Percentiles rank a stretch among this genome's conserved stretches.
These are phyloP conservation scores for Phrynocephalus vlangalii DNA, from an alignment of 2,797 vertebrate species.

Conservation along the genomic window DNA sequence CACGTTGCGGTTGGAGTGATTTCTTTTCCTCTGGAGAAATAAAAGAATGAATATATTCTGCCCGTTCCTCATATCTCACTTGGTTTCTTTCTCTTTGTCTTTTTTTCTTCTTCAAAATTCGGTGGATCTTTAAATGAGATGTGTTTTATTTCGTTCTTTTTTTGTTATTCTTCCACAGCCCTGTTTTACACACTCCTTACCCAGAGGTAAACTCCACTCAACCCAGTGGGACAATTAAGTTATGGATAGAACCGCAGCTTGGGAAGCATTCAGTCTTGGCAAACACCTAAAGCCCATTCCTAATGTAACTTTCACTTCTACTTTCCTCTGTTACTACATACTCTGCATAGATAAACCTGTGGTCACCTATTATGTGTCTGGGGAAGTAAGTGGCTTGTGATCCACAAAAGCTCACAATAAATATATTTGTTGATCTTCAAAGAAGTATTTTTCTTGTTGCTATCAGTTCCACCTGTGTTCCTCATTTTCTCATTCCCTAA, in stretches of 20 bases:
- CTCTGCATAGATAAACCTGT: too few species aligned
- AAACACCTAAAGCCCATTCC: too few species aligned
- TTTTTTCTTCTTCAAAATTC: not conserved
- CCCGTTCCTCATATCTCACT: too few species aligned
- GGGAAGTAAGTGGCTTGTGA: too few species aligned
- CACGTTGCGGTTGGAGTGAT: conserved; percentile 45
- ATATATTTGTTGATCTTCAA: too few species aligned
- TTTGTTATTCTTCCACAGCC: conserved; percentile 26
- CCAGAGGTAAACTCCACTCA: not conserved
- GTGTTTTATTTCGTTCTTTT: not conserved
- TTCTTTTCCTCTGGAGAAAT: conserved; percentile 38
- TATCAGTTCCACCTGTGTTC: not conserved
- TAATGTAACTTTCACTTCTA: too few species aligned
- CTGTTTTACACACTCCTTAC: not conserved
- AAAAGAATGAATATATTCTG: not conserved
- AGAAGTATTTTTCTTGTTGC: too few species aligned
- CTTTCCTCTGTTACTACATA: too few species aligned
- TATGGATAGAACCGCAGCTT: not conserved
- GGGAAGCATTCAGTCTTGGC: conserved; percentile 3
- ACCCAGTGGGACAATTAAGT: not conserved
- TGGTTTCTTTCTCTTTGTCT: too few species aligned
- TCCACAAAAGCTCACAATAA: too few species aligned
- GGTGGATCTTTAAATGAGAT: conserved; percentile 1
- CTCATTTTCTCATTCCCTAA: conserved; percentile 3
- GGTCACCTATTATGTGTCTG: too few species aligned